Conservation (phyloP, 2,888 invertebrate genomes). For the Xylophagus ater region DNA sequence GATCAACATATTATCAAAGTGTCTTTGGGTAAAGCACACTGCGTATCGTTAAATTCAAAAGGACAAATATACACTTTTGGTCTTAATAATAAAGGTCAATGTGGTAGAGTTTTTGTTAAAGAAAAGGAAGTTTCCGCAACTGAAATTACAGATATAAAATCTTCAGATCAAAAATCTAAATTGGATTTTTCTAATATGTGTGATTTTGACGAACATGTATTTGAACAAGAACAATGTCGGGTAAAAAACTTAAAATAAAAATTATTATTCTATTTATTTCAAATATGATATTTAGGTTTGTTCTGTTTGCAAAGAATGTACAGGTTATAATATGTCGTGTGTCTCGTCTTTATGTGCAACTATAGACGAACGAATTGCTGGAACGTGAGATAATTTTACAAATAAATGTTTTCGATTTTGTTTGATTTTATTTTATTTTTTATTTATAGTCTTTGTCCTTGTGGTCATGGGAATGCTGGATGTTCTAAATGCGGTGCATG, state of each 20-base stretch:
- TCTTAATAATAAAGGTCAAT: conserved; percentile 95
- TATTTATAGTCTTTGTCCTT: conserved; percentile 71
- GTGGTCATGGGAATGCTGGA: conserved; percentile 91
- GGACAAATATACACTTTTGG: conserved; percentile 93
- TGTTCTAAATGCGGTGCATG: conserved; percentile 90
- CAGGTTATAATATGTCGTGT: conserved; percentile 81
- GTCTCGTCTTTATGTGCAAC: conserved; percentile 51
- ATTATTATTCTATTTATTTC: background rate
- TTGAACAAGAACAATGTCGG: conserved; percentile 38
- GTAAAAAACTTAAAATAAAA: conserved; percentile 25
- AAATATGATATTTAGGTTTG: conserved; percentile 54
- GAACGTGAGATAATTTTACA: conserved; percentile 58
- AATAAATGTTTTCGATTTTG: no score
- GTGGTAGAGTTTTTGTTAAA: conserved; percentile 72
- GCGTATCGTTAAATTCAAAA: conserved; percentile 75
- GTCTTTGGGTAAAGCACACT: conserved; percentile 90
- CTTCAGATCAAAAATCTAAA: conserved; percentile 22
- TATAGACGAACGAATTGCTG: conserved; percentile 69
- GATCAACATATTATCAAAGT: conserved; percentile 63
- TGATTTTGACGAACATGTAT: conserved; percentile 45
- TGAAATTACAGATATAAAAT: conserved; percentile 12
- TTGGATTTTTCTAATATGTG: conserved; percentile 36
- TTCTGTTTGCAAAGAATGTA: conserved; percentile 83
- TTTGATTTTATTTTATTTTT: no score
- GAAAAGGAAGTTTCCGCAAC: conserved; percentile 45